A percentile compares a stretch with the other conserved stretches of the same genome.
These are phyloP conservation scores for Semaprochilodus insignis DNA, from an alignment of 2,797 vertebrate genomes.

Conservation along the genomic window DNA sequence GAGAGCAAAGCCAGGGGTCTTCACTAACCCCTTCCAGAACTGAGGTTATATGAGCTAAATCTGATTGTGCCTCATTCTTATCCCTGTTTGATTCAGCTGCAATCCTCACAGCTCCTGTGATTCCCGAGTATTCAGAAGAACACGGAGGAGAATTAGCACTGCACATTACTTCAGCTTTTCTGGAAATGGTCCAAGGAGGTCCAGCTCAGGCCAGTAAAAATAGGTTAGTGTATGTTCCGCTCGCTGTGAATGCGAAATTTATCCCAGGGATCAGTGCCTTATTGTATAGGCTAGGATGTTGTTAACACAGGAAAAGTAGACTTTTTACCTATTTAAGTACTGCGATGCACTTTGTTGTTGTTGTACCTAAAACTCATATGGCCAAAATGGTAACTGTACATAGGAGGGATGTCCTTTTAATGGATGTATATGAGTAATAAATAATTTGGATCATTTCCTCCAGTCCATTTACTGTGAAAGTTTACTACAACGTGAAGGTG, in stretches of 20 bases:
- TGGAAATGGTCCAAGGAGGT: conserved; percentile 73
- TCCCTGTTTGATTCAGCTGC: conserved; percentile 28
- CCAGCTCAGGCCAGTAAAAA: conserved; percentile 79
- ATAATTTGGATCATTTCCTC: too few relatives aligned
- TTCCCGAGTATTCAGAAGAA: conserved; percentile 55
- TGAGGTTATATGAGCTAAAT: conserved; percentile 32
- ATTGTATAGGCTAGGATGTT: conserved; percentile 66
- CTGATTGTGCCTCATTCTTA: conserved; percentile 27
- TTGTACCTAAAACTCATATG: too few relatives aligned
- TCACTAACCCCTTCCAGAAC: conserved; percentile 37
- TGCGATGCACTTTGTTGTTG: too few relatives aligned
- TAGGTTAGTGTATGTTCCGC: conserved; percentile 74
- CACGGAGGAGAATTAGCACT: conserved; percentile 62
- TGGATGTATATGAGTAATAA: too few relatives aligned
- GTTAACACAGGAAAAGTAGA: not conserved
- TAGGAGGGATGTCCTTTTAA: too few relatives aligned
- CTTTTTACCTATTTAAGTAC: not conserved
- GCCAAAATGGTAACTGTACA: too few relatives aligned
- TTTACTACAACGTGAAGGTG: too few relatives aligned
- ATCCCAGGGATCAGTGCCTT: conserved; percentile 63
- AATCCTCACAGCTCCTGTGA: conserved; percentile 33
- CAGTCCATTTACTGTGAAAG: too few relatives aligned
- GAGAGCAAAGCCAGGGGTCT: conserved; percentile 17
- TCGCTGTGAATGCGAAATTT: conserved; percentile 75
- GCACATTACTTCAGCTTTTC: conserved; percentile 69